Evolutionary conservation across 2,113 vertebrate genomes (phyloP).

Genomic region (Parus major): DNA sequence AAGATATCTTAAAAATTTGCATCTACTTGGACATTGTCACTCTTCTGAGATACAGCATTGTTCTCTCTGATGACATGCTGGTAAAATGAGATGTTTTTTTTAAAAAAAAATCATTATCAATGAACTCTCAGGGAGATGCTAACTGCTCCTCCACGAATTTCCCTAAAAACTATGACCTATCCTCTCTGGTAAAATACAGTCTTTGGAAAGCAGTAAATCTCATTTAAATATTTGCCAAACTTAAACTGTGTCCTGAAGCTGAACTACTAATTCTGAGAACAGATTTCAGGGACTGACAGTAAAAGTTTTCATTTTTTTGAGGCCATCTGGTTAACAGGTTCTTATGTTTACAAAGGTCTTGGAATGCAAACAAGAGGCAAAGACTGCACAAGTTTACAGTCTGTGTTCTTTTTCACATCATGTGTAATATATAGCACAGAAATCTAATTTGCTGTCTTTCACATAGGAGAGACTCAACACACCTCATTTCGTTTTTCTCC

Average conservation of each 20-base stretch:
- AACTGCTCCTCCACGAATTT: not conserved
- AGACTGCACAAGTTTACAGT: not conserved
- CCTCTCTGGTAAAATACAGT: not conserved
- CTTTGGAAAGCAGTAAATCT: not conserved
- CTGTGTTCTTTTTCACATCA: not conserved
- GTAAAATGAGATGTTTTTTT: not conserved
- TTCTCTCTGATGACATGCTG: not conserved
- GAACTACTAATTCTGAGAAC: not conserved
- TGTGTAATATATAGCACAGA: not conserved
- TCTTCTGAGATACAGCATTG: not conserved
- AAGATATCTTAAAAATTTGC: not conserved
- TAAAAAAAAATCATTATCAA: not conserved
- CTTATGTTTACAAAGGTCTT: not conserved
- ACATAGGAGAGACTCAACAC: not conserved
- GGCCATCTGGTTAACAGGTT: not conserved
- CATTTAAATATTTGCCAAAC: not conserved
- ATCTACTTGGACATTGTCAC: not conserved
- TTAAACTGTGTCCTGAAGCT: not conserved
- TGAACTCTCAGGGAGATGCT: not conserved
- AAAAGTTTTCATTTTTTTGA: not conserved
- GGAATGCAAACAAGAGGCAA: not conserved
- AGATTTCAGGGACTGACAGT: not conserved
- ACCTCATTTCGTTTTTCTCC: conserved; percentile 97
- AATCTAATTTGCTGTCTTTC: not conserved
- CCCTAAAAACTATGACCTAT: not conserved